Conservation (phyloP, 2,797 vertebrate genomes). For the Alauda arvensis region DNA sequence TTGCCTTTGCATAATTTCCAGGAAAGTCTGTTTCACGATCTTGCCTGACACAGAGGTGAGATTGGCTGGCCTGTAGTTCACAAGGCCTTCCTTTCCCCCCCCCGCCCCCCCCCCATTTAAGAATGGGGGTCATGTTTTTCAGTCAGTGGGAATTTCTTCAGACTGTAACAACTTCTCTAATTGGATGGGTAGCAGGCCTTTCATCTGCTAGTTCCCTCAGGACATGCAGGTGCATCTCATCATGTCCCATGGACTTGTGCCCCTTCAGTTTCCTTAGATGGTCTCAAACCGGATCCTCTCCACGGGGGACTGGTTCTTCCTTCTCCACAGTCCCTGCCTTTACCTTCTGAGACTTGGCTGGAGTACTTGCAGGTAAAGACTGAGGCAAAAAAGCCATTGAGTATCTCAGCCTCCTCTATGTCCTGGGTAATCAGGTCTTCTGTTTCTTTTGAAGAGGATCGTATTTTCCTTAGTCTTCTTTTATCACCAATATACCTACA, state of each 20-base stretch:
- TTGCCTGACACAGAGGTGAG: neutral
- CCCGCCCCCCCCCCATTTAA: rapidly evolving
- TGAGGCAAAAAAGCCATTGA: neutral
- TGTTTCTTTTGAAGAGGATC: neutral
- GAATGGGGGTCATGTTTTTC: neutral
- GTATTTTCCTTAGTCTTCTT: neutral
- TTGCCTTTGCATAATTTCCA: neutral
- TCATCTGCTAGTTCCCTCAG: neutral
- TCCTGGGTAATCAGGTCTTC: neutral
- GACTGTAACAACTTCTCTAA: neutral
- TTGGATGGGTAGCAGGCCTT: neutral
- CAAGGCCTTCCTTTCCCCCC: neutral
- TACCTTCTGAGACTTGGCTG: neutral
- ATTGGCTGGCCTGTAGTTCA: neutral
- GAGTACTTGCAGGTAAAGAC: neutral
- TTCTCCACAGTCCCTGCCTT: neutral
- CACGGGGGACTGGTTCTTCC: neutral
- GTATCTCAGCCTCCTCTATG: neutral
- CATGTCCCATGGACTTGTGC: neutral
- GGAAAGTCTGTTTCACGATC: too few relatives aligned
- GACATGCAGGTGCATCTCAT: neutral
- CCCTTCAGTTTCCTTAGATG: neutral
- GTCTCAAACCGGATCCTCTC: neutral
- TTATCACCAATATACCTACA: neutral
- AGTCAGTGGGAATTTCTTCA: neutral